These are phyloP conservation scores for Morus bassanus DNA, from an alignment of 2,797 vertebrate genomes.

Conservation along the genomic window DNA sequence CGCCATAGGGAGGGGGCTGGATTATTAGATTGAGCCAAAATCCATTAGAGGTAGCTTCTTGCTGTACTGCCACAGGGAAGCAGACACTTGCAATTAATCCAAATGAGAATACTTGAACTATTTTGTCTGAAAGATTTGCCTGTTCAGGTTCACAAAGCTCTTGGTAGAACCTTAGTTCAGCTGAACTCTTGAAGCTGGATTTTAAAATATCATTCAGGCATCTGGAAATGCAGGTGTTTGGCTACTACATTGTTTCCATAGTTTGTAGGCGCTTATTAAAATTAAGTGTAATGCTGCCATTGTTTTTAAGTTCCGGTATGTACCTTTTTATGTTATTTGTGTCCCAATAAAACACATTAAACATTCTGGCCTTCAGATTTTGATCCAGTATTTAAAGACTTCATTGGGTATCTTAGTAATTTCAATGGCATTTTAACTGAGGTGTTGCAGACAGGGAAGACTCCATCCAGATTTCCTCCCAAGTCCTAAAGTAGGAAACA, in stretches of 20 bases:
- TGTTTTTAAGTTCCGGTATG: not conserved
- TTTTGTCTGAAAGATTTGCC: not conserved
- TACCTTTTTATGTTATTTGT: not conserved
- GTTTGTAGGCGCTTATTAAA: not conserved
- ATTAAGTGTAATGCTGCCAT: not conserved
- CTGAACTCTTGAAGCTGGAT: not conserved
- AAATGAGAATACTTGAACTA: not conserved
- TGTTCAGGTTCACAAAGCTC: not conserved
- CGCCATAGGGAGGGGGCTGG: rapidly evolving
- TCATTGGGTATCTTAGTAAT: not conserved
- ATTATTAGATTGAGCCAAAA: not conserved
- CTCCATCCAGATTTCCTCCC: not conserved
- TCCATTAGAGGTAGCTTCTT: not conserved
- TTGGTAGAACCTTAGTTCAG: not conserved
- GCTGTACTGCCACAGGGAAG: not conserved
- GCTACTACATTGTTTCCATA: not conserved
- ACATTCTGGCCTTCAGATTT: not conserved
- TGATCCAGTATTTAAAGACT: not conserved
- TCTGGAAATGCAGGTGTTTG: not conserved
- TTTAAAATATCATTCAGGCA: not conserved
- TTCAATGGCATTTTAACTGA: not conserved
- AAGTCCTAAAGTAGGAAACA: not conserved
- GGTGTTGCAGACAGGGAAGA: not conserved
- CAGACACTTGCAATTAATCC: not conserved
- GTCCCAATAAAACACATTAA: not conserved